phyloP scores from a whole-genome alignment of 2,888 invertebrate genomes.

The Drosophila barbarae region DNA sequence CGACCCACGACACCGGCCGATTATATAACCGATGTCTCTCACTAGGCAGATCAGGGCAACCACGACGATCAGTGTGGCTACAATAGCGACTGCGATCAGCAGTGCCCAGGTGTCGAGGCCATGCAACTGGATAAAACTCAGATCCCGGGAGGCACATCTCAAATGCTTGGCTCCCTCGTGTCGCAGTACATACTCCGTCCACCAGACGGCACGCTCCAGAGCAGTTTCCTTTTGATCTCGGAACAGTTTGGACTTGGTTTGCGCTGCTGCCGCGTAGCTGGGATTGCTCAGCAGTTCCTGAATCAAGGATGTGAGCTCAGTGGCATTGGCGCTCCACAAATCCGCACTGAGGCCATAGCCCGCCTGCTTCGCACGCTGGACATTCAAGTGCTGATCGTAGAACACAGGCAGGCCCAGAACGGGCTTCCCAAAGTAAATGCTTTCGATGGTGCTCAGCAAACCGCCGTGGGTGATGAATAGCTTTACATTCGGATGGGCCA shows the following conservation, averaged over 20 bases:
- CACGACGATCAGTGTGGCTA: slow-evolving; percentile 10
- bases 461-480: slow-evolving; percentile 81
- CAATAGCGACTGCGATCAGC: slow-evolving; percentile 24
- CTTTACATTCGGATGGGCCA: slow-evolving; percentile 80
- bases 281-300: slow-evolving; percentile 56
- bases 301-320: slow-evolving; percentile 61
- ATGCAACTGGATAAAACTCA: slow-evolving; percentile 68
- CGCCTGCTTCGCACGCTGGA: slow-evolving; percentile 78
- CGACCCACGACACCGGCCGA: slow-evolving; percentile 3
- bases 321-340: slow-evolving; percentile 72
- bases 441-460: slow-evolving; percentile 80
- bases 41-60: slow-evolving; percentile 11
- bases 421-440: slow-evolving; percentile 80
- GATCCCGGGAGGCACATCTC: slow-evolving; percentile 72
- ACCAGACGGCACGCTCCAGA: slow-evolving; percentile 74
- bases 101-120: slow-evolving; percentile 68
- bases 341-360: slow-evolving; percentile 79
- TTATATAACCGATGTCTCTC: slow-evolving; percentile 17
- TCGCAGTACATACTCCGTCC: slow-evolving; percentile 77
- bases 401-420: slow-evolving; percentile 80
- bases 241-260: slow-evolving; percentile 62
- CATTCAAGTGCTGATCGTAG: slow-evolving; percentile 81
- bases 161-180: slow-evolving; percentile 78
- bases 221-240: slow-evolving; percentile 76
- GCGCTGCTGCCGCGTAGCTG: slow-evolving; percentile 52